These are phyloP conservation scores for Drosophila formosana DNA, from an alignment of 2,888 invertebrate genomes.

Conservation along the genomic window DNA sequence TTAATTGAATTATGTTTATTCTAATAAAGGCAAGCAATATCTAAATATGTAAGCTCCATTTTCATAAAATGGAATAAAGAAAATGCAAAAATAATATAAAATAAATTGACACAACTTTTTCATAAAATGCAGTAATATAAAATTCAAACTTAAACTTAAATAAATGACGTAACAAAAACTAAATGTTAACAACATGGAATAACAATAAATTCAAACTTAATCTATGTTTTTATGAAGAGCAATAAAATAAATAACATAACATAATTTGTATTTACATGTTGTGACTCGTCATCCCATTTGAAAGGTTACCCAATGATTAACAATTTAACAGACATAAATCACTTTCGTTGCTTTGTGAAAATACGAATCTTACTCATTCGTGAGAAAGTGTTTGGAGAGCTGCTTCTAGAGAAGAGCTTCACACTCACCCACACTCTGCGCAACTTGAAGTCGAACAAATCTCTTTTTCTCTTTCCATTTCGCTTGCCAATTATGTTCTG, in stretches of 20 bases:
- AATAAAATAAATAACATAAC: not conserved
- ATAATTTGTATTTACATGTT: not conserved
- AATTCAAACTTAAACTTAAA: too few species aligned
- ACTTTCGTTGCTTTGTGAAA: not conserved
- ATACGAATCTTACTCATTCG: not conserved
- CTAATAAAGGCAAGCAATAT: too few species aligned
- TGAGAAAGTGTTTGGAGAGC: not conserved
- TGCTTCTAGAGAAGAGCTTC: not conserved
- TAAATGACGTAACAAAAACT: too few species aligned
- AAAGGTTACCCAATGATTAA: not conserved
- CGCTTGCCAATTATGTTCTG: constrained; percentile 3
- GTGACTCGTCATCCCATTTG: not conserved
- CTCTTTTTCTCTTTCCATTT: not conserved
- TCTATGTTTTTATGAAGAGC: not conserved
- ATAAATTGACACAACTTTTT: too few species aligned
- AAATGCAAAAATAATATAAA: too few species aligned
- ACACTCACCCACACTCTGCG: constrained; percentile 1
- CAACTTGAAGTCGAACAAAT: not conserved
- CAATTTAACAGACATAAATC: constrained; percentile 2
- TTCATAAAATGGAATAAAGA: too few species aligned
- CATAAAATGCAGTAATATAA: too few species aligned
- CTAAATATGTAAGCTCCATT: too few species aligned
- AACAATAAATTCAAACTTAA: not conserved
- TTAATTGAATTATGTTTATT: too few species aligned
- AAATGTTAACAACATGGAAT: too few species aligned